Evolutionary conservation across 2,797 vertebrate species (phyloP), one percentile per base, ranked within the genome.

Genomic region (Oreonectes daqikongensis): DNA sequence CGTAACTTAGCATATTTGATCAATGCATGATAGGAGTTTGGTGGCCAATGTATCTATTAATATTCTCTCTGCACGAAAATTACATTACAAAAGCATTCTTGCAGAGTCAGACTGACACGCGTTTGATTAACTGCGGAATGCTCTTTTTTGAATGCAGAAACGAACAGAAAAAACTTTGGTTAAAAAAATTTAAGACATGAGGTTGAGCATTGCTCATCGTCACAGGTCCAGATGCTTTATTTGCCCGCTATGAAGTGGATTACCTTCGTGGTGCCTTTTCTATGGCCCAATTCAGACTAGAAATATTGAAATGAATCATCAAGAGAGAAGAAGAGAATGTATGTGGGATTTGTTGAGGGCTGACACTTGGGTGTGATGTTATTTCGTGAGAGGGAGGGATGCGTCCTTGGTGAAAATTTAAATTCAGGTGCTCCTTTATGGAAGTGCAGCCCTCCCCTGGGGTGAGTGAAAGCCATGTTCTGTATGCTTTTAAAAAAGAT

Each of bases 251-350:
- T 59, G 50, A 73, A 74, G 70, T 75, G 78, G 80, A 82, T 81
- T 79, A 69, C 78, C 63, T 67, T 65, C 18, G 15, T 63, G 30
- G 22, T 72, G 28, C 50, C 75, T 76, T 69, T 80, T 71, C 32
- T 65, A 70, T 40, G 69, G 53, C 57, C 61, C 46, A 55, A 71
- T 40, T 79, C 69, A 77, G 57, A 68, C 53, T 10, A 24, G 69
- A 57, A 68, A 75, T 52, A 68, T 68, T 70, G 63, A 82, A 82
- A 79, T 80, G 46, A 77, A n/a, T 75, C 38, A 78, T 59, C 60
- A 53, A 64, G 44, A 77, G 57, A 67, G 22, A 68, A 53, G 20
- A 67, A 55, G 35, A 53, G n/a, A 50, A 44, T 63, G n/a, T 46
- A 64, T 63, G 65, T 59, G 72, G 57, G 78, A 40, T 71, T 71